A percentile compares a stretch with the other conserved stretches of the same genome.
Conservation (phyloP, 1,140 invertebrate genomes). For the Vanessa atalanta region DNA sequence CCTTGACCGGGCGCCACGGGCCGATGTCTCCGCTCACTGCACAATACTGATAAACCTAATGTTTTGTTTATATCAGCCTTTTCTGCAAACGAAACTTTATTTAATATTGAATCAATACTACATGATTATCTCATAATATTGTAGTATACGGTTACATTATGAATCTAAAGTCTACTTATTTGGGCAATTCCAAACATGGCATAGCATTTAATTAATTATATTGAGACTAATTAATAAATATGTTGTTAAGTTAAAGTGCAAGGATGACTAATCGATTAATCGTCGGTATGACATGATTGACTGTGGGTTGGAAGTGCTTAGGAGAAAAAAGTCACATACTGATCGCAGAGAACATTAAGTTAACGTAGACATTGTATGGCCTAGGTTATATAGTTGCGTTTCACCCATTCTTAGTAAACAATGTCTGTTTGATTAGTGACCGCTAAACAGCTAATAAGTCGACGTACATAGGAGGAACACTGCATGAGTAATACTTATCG, state of each 20-base stretch:
- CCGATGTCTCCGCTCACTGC: conserved; percentile 62
- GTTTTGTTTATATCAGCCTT: conserved; percentile 67
- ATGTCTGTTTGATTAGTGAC: conserved; percentile 54
- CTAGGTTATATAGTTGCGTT: conserved; percentile 10
- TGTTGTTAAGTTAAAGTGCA: not conserved
- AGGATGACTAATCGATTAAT: not conserved
- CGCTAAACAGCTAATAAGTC: conserved; percentile 48
- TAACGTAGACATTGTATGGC: not conserved
- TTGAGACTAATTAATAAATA: not conserved
- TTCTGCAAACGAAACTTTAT: conserved; percentile 22
- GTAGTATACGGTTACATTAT: not conserved
- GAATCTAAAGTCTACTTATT: not conserved
- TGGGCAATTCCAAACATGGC: not conserved
- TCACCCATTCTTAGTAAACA: conserved; percentile 47
- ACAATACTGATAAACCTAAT: conserved; percentile 58
- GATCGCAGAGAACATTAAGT: not conserved
- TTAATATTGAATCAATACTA: not conserved
- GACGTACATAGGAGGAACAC: conserved; percentile 49
- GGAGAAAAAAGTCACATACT: not conserved
- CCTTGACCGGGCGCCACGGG: conserved; percentile 73
- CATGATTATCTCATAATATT: not conserved
- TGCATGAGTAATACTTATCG: conserved; percentile 70
- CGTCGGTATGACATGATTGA: not conserved
- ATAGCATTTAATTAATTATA: not conserved
- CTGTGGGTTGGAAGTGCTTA: not conserved